Evolutionary conservation across 2,888 invertebrate genomes (phyloP).

Genomic region (Nemurella pictetii): DNA sequence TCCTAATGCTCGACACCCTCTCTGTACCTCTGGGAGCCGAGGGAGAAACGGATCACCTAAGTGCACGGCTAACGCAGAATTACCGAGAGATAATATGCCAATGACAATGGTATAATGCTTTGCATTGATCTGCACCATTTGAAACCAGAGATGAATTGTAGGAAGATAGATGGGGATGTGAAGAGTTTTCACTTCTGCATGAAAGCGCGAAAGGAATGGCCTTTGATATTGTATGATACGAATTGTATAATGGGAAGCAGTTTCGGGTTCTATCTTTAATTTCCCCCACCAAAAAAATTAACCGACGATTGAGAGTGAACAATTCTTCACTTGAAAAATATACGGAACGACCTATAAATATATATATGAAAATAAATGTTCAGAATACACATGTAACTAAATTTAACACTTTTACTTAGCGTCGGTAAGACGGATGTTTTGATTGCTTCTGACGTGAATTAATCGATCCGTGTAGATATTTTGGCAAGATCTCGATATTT

Average conservation of each 20-base stretch:
- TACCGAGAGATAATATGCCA: background rate
- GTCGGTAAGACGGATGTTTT: slow-evolving; percentile 21
- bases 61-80: background rate
- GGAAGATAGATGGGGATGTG: background rate
- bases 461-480: slow-evolving; percentile 20
- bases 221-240: too few relatives aligned
- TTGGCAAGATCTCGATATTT: slow-evolving; percentile 22
- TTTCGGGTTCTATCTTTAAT: background rate
- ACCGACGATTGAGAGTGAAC: background rate
- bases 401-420: background rate
- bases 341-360: background rate
- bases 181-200: too few relatives aligned
- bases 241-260: background rate
- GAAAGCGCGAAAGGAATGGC: too few relatives aligned
- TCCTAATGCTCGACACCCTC: background rate
- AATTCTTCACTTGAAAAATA: slow-evolving; percentile 1
- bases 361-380: background rate
- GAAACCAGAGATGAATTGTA: background rate
- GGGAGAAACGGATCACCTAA: background rate
- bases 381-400: background rate
- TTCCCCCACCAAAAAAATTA: background rate
- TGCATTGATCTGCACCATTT: background rate
- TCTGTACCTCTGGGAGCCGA: background rate
- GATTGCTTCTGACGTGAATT: slow-evolving; percentile 7
- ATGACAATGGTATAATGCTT: background rate